Conservation (phyloP, 2,113 vertebrate genomes). For the Cichladusa arquata region DNA sequence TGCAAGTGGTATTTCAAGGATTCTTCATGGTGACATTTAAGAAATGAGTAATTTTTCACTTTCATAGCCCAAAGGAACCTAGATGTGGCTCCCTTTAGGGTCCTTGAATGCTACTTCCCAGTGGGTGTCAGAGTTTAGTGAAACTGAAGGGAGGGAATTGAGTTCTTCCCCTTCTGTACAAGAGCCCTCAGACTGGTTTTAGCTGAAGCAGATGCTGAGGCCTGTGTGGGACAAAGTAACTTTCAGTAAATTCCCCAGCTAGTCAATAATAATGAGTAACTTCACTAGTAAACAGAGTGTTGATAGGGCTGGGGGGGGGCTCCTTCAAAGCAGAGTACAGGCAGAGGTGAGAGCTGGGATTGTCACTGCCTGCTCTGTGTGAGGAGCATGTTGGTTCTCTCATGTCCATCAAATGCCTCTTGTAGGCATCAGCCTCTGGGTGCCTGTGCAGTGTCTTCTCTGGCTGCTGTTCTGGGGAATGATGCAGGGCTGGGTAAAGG, state of each 20-base stretch:
- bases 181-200: not conserved
- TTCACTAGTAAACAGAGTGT: not conserved
- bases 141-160: not conserved
- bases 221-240: not conserved
- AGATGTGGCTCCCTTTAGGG: not conserved
- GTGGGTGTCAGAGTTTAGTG: not conserved
- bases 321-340: not conserved
- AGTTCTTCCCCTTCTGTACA: not conserved
- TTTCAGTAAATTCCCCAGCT: not conserved
- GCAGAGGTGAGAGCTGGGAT: not conserved
- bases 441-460: not conserved
- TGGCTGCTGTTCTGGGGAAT: not conserved
- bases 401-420: not conserved
- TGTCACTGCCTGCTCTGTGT: not conserved
- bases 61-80: not conserved
- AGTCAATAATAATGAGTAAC: not conserved
- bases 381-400: not conserved
- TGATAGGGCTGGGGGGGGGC: not conserved
- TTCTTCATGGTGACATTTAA: not conserved
- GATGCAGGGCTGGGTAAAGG: not conserved
- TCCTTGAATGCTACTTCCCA: not conserved
- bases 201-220: not conserved
- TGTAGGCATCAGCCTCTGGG: not conserved
- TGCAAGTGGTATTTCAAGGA: not conserved
- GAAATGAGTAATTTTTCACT: not conserved